These are phyloP conservation scores for Eledone cirrhosa DNA, from an alignment of 2,888 invertebrate species.

Conservation along the genomic window DNA sequence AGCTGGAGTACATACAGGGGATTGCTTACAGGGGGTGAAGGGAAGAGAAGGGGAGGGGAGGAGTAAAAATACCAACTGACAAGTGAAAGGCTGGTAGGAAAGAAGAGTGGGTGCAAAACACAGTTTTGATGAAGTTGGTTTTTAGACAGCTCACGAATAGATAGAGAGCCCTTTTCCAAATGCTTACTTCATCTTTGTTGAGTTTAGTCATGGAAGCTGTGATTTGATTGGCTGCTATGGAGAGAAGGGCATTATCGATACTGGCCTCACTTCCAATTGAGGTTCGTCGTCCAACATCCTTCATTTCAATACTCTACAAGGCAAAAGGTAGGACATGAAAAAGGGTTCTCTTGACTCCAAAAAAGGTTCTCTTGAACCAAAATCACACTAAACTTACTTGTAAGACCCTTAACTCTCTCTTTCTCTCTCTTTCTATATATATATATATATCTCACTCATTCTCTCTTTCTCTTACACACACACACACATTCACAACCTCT, in stretches of 20 bases:
- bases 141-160: not conserved
- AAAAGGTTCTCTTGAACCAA: no score
- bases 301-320: slow-evolving; percentile 42
- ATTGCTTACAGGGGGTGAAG: slow-evolving; percentile 8
- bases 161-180: slow-evolving; percentile 22
- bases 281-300: slow-evolving; percentile 43
- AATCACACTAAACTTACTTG: no score
- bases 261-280: slow-evolving; percentile 44
- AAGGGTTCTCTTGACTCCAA: not conserved
- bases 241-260: slow-evolving; percentile 44
- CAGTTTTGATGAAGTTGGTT: slow-evolving; percentile 25
- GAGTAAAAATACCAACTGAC: slow-evolving; percentile 12
- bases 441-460: no score
- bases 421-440: no score
- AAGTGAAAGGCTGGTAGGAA: slow-evolving; percentile 24
- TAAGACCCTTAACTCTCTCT: no score
- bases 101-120: not conserved
- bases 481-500: no score
- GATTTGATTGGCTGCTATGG: slow-evolving; percentile 47
- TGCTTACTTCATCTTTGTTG: slow-evolving; percentile 42
- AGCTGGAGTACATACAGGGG: slow-evolving; percentile 24
- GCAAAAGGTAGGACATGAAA: slow-evolving; percentile 27
- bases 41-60: not conserved
- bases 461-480: no score
- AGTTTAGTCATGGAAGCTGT: slow-evolving; percentile 50